Evolutionary conservation across 2,797 vertebrate genomes (phyloP).

Genomic region (Muscicapa comitata): DNA sequence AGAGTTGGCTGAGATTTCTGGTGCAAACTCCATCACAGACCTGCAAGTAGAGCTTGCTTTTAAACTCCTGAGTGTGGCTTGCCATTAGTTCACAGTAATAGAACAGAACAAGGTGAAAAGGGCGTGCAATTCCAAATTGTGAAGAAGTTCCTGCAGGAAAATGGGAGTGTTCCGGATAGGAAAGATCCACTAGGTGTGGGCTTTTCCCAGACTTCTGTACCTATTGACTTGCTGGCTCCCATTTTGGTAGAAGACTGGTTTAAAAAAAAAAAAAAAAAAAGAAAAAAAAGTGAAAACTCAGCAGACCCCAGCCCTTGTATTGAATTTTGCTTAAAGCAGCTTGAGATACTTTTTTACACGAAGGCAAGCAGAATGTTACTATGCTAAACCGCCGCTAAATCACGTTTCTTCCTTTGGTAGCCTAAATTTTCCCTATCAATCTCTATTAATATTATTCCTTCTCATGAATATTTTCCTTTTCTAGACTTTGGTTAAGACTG

Average conservation of each 20-base stretch:
- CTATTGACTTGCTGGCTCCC: background rate
- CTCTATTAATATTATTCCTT: background rate
- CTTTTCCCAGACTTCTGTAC: background rate
- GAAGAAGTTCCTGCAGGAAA: background rate
- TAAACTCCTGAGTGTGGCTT: background rate
- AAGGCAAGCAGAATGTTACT: background rate
- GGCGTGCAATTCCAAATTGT: background rate
- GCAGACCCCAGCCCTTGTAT: background rate
- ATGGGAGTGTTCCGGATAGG: background rate
- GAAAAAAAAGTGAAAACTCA: background rate
- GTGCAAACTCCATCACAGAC: background rate
- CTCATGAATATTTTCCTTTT: background rate
- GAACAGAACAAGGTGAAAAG: background rate
- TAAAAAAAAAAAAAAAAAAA: background rate
- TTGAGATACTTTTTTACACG: background rate
- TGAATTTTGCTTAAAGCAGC: background rate
- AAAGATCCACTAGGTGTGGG: background rate
- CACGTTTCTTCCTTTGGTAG: background rate
- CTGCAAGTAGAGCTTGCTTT: background rate
- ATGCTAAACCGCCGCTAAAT: background rate
- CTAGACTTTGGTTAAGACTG: background rate
- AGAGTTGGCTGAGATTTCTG: background rate
- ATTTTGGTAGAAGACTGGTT: background rate
- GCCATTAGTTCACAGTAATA: background rate
- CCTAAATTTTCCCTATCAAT: background rate